Percentiles rank a stretch among this genome's conserved stretches.
These are phyloP conservation scores for Poecilia velifera DNA, from an alignment of 2,797 vertebrate species.

Conservation along the genomic window DNA sequence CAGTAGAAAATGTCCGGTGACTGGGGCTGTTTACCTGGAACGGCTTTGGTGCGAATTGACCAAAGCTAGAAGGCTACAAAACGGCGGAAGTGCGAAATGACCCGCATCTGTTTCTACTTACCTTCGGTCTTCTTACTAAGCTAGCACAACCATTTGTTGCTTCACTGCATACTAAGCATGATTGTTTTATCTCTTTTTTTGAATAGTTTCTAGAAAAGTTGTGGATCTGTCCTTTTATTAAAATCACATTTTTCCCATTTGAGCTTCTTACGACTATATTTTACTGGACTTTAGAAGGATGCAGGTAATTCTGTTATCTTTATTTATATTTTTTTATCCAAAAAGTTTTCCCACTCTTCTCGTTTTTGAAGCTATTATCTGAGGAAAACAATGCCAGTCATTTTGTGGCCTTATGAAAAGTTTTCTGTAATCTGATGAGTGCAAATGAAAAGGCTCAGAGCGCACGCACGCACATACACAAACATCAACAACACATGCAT, in stretches of 20 bases:
- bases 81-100: background rate
- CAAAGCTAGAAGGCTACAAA: background rate
- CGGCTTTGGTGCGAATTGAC: background rate
- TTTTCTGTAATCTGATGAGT: background rate
- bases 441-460: background rate
- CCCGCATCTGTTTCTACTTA: background rate
- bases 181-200: background rate
- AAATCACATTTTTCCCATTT: background rate
- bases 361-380: background rate
- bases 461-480: background rate
- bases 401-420: background rate
- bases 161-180: conserved; percentile 1
- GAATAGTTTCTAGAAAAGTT: background rate
- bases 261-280: background rate
- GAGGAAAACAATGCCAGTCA: background rate
- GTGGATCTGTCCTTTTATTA: background rate
- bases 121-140: background rate
- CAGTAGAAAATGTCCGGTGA: background rate
- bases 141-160: background rate
- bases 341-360: background rate
- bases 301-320: background rate
- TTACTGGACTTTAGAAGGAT: background rate
- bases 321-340: background rate
- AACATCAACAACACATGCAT: background rate
- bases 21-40: background rate